Evolutionary conservation across 1,140 invertebrate genomes (phyloP), one percentile per base, ranked within the genome.

Genomic region (Drosophila ironensis): DNA sequence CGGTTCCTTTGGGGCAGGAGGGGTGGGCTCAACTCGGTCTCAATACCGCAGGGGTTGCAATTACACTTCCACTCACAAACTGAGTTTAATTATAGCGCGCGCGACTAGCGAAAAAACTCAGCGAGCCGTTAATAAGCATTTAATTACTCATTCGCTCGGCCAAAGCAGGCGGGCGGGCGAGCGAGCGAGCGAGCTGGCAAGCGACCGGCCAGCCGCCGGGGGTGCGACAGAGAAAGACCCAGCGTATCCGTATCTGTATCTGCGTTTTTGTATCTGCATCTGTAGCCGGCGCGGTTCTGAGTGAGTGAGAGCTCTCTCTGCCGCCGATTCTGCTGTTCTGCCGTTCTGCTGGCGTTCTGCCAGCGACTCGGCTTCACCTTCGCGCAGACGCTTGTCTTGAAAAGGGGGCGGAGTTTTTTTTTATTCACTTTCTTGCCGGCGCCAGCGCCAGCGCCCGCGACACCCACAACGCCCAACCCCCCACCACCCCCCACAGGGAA

Each of bases 381-480:
- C 72, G 84, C 84, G 74, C 72, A 80, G 72, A 86, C 78, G 71
- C 77, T 78, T 75, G 88, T 89, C 88, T 89, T 89, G 53, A 89
- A 87, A 84, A 84, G 78, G 77, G 88, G 88, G 88, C 88, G 88
- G 88, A 89, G 88, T 89, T 89, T 88, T 89, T 88, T 87, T 84
- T 70, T 27, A 35, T 33, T 64, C 61, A 60, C 54, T 42, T 73
- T 66, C 45, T 64, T 72, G 60, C 30, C 52, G 57, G 20, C 45
- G 41, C n/a, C n/a, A n/a, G n/a, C 72, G 51, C n/a, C n/a, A n/a
- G n/a, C n/a, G n/a, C n/a, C n/a, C 12, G 11, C 30, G 30, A 33
- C 30, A 14, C 30, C 30, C 30, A 66, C 72, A 82, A 51, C 63
- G 7, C 40, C 12, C 67, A 46, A 33, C 38, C 47, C n/a, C 47